A percentile compares a stretch with the other conserved stretches of the same genome.
phyloP scores from a whole-genome alignment of 2,797 vertebrate genomes.

The Brachyrhaphis roseni region DNA sequence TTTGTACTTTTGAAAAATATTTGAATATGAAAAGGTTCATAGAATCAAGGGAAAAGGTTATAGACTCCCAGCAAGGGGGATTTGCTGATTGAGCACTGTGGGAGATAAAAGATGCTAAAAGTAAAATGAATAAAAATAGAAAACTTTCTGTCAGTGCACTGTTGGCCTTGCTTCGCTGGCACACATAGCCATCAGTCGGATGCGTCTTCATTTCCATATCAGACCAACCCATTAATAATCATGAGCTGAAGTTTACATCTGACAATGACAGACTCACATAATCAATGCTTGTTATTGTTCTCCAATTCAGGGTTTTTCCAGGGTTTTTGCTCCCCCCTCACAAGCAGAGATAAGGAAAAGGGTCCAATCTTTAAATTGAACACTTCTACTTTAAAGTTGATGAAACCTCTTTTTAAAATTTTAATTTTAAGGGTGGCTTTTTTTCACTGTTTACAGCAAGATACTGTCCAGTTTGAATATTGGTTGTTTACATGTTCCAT shows the following conservation, averaged over 20 bases:
- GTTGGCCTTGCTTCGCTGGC: constrained; percentile 38
- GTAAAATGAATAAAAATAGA: constrained; percentile 2
- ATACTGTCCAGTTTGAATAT: background rate
- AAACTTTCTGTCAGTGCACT: constrained; percentile 16
- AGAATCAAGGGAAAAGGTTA: constrained; percentile 6
- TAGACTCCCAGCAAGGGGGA: constrained; percentile 5
- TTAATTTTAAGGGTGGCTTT: background rate
- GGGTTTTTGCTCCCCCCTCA: constrained; percentile 6
- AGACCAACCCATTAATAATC: constrained; percentile 49
- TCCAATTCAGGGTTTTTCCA: constrained; percentile 14
- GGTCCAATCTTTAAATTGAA: constrained; percentile 43
- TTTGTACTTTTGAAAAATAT: no score
- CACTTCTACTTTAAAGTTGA: constrained; percentile 2
- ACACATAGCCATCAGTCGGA: constrained; percentile 36
- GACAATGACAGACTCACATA: constrained; percentile 42
- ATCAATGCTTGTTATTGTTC: constrained; percentile 39
- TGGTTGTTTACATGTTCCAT: background rate
- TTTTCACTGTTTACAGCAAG: background rate
- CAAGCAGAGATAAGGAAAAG: background rate
- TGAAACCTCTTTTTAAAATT: background rate
- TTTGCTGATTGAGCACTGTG: background rate
- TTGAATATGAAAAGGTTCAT: background rate
- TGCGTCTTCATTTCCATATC: constrained; percentile 54
- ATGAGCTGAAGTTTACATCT: constrained; percentile 51
- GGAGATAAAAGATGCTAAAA: background rate